Evolutionary conservation across 2,888 invertebrate genomes (phyloP), one percentile per base, ranked within the genome.

Genomic region (Drosophila pseudotalamancana): DNA sequence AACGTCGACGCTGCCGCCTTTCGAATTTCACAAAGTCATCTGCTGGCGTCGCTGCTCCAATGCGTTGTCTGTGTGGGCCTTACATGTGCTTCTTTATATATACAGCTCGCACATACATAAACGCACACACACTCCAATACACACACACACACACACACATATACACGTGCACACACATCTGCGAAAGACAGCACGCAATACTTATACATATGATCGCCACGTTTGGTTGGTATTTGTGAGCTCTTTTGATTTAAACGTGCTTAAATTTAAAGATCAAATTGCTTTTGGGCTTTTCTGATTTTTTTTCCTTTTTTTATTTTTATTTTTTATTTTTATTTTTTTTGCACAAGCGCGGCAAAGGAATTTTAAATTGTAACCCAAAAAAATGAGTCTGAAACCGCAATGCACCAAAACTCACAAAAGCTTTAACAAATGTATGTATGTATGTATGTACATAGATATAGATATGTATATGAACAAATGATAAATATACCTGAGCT

Each of bases 191-290:
- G 51, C 72, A 72, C 72, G 56, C 71, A 71, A 71, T 61, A 71
- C 72, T 49, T 72, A 35, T 50, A 67, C 72, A 67, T 29, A 72
- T 63, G 63, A 66, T 71, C 56, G 71, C 48, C n/a, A 48, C 48
- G 37, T 27, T 46, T 59, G 54, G 12, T 12, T 71, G 55, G 78
- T 82, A 43, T 63, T 50, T 61, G 80, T 77, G 80, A 68, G 78
- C 78, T 84, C 78, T 81, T 80, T 84, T 84, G 76, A 78, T 81
- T 84, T 82, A 80, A 83, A 83, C 82, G 85, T 85, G 85, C 80
- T 83, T 83, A 83, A 83, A 83, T 83, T 85, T 83, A 83, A 83
- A 83, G 85, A 83, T 85, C 80, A 77, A 85, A 83, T 83, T 85
- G 77, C 77, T 66, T 72, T 65, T 62, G 50, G 50, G 73, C 57